Base-by-base conservation (phyloP, 2,113 vertebrate species). In the Melanerpes formicivorus region DNA sequence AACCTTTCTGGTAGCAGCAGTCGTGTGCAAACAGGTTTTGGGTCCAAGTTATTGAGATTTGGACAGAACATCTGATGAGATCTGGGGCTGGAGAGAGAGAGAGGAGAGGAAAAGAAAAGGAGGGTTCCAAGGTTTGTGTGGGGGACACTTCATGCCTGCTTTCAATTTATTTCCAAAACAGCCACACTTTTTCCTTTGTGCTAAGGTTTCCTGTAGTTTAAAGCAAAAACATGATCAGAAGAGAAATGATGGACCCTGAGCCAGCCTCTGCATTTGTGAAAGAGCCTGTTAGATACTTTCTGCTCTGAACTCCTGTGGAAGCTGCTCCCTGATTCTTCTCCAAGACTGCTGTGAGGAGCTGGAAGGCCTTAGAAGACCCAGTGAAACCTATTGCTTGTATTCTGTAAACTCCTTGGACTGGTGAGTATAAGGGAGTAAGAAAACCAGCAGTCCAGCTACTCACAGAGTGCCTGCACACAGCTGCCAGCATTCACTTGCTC, bases 281-380 rank as follows among this genome's bases (percentile, higher is more conserved):
- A 62, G 48, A 80, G 64, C 30, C 64, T 54, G 30, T 62, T 37
- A 56, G 67, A 65, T 67, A 44, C 30, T 75, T 85, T 42, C 40
- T n/a, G 32, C 80, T 78, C 59, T 81, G 59, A 64, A 48, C 44
- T 81, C 73, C 66, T 37, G 14, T 32, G 32, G 42, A 65, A 87
- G 74, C 80, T 69, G 34, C 64, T 87, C 74, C 63, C 30, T 80
- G 32, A 70, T 65, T 42, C 56, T 89, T 55, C 67, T 63, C 64
- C 48, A 40, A 79, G 29, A 56, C 34, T 62, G 18, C 30, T 48
- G 23, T 3, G 21, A 66, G 37, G 37, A 90, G 21, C 30, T 46
- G 62, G 80, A 84, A 30, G 21, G 44, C 50, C 26, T 52, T 34
- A 52, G 65, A 48, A 80, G 54, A 78, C 56, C 58, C 70, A 86